Base-by-base conservation (phyloP, 2,797 vertebrate species). In the Parotocinclus haroldoi region DNA sequence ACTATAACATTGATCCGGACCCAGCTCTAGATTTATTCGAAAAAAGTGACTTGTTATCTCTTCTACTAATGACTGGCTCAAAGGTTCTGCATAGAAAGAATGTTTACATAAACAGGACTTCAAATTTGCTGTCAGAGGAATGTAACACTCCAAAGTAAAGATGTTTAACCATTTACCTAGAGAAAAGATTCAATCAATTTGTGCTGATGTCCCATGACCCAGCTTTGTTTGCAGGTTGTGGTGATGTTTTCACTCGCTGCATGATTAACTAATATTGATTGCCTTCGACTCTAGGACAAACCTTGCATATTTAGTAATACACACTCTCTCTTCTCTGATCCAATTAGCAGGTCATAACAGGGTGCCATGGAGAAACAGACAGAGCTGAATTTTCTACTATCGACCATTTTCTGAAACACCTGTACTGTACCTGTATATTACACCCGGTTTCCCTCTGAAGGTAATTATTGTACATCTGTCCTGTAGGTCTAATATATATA, bases 261-360 rank as follows among this genome's bases (percentile, higher is more conserved):
- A 69, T 5, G 74, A 53, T 68, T 85, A 85, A 84, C 83, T 82
- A 68, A 63, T 83, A 83, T 86, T 80, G 84, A 88, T 86, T 78
- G 76, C 78, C 73, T 66, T 60, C 19, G 38, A 37, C 58, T 14
- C 18, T 69, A 37, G 50, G 19, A 61, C 64, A 70, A 17, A 53
- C 27, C 37, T 44, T 59, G 44, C 57, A 66, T 44, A 58, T 7
- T 19, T 39, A 64, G 48, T 44, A 40, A 39, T 36, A 40, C 53
- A 63, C 63, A 61, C 58, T 44, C 56, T 65, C 27, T 71, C 48
- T 75, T 73, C 68, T 66, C 64, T 71, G 72, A 71, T 72, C 71
- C 72, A 78, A 81, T 82, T 79, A 83, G 66, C 66, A 69, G 63
- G 68, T 77, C 73, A 69, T 63, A 69, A 73, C 75, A 82, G 74